These are phyloP conservation scores for Harpalus rubripes DNA, from an alignment of 2,888 invertebrate species.

Conservation along the genomic window DNA sequence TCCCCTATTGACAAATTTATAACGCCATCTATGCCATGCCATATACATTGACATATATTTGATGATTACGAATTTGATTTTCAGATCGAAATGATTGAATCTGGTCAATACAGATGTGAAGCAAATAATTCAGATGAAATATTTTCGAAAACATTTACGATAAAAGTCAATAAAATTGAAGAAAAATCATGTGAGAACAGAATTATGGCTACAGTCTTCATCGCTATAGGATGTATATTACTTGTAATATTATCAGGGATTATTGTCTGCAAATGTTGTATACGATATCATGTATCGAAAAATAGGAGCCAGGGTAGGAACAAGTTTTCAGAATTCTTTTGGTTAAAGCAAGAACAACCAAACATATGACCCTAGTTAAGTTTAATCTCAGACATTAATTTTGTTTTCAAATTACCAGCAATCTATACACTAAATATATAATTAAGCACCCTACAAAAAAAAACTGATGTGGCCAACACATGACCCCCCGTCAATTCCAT, in stretches of 20 bases:
- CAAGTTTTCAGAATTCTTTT: neutral
- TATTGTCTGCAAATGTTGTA: constrained; percentile 3
- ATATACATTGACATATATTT: no score
- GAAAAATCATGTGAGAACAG: neutral
- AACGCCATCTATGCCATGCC: no score
- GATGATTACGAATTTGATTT: neutral
- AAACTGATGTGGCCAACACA: no score
- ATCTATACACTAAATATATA: no score
- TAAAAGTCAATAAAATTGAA: constrained; percentile 1
- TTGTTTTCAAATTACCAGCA: no score
- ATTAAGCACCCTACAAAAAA: no score
- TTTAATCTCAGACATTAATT: no score
- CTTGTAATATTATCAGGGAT: neutral
- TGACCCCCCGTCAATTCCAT: no score
- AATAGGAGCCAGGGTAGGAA: neutral
- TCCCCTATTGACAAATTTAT: no score
- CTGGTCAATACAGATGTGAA: constrained; percentile 8
- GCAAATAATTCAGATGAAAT: constrained; percentile 9
- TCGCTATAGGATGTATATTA: neutral
- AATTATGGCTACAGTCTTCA: neutral
- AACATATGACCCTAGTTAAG: no score
- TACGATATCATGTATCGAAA: constrained; percentile 15
- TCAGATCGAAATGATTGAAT: neutral
- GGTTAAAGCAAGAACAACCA: no score
- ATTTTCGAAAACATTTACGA: neutral